Evolutionary conservation across 2,797 vertebrate genomes (phyloP), one percentile per base, ranked within the genome.

Genomic region (Chloroceryle amazona): DNA sequence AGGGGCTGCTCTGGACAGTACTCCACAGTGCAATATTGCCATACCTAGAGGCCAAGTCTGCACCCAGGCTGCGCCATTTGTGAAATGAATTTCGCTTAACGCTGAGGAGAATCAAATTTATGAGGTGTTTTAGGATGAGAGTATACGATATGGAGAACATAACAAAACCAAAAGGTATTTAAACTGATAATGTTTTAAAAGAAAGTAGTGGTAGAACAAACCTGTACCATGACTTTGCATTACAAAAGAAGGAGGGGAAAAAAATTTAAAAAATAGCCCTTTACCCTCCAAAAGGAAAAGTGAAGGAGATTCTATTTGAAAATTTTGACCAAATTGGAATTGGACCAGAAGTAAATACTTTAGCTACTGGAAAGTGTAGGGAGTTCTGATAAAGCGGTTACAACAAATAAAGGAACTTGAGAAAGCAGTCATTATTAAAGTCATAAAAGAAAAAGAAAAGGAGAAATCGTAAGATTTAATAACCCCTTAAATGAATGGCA

Each of bases 401-500:
- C 15, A 61, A 49, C 33, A 83, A 90, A 88, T 76, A 91, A 92
- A 85, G 52, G 23, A 86, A 72, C 22, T 76, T 83, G 37, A 72
- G 54, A 87, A 4, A 33, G 13, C 21, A 93, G 22, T 68, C 18
- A 65, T 89, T 91, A 84, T 80, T 88, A 81, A 90, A 93, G 23
- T 76, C 19, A 62, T 88, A 81, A 76, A 78, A 55, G 15, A 92
- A 74, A 79, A 83, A 70, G 13, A 74, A 89, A 85, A 54, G 7
- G 37, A 86, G 65, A 92, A 92, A 91, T 80, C 0, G 0, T 67
- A 82, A 93, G 12, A 84, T 51, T 82, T 86, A 88, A 86, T 75
- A 85, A 72, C 22, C 11, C 13, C 26, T 83, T 75, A 85, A 95
- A 96, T 76, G 18, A 80, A 67, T n/a, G 44, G n/a, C n/a, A 74